Evolutionary conservation across 2,888 invertebrate genomes (phyloP).

Genomic region (Gordius sp.): DNA sequence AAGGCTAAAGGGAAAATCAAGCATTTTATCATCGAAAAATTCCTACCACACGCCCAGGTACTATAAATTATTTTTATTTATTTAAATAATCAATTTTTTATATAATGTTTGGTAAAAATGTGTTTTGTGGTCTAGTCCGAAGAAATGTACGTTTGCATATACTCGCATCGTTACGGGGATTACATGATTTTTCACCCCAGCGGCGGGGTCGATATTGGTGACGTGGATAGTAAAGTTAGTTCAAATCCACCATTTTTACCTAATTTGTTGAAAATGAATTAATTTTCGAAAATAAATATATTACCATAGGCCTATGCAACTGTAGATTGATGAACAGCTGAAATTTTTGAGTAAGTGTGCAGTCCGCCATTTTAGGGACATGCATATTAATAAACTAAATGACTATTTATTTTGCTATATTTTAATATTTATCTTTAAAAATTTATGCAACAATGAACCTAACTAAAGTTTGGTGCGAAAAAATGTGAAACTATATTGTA

Average conservation of each 20-base stretch:
- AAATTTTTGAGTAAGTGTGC: too few relatives aligned
- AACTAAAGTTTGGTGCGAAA: too few relatives aligned
- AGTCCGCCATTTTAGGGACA: too few relatives aligned
- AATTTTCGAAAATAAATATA: neutral
- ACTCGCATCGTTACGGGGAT: conserved; percentile 67
- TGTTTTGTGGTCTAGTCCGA: conserved; percentile 40
- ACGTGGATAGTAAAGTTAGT: conserved; percentile 58
- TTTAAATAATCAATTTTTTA: neutral
- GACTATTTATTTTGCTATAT: too few relatives aligned
- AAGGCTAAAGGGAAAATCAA: conserved; percentile 59
- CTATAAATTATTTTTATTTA: neutral
- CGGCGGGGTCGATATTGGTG: conserved; percentile 84
- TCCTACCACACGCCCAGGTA: conserved; percentile 60
- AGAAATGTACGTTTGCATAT: conserved; percentile 89
- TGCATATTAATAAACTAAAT: too few relatives aligned
- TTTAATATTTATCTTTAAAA: too few relatives aligned
- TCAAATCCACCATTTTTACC: neutral
- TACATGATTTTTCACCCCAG: conserved; percentile 86
- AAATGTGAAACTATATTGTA: too few relatives aligned
- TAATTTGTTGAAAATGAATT: too few relatives aligned
- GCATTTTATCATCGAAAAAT: conserved; percentile 86
- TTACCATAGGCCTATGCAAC: too few relatives aligned
- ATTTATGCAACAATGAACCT: too few relatives aligned
- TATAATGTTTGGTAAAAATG: neutral
- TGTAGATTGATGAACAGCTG: too few relatives aligned